Conservation (phyloP, 2,888 invertebrate species). For the Piscicola geometra region DNA sequence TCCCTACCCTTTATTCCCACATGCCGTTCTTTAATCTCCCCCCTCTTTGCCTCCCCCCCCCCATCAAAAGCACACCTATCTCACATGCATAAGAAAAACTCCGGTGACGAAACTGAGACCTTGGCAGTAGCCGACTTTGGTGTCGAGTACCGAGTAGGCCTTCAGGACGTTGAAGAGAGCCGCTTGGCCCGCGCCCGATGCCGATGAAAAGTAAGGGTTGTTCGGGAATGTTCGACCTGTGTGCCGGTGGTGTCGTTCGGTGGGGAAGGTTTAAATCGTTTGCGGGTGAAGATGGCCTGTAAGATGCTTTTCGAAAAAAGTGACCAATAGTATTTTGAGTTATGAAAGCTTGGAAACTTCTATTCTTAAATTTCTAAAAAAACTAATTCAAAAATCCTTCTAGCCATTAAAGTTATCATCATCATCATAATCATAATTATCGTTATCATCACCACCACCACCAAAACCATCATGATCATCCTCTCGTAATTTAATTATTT, state of each 20-base stretch:
- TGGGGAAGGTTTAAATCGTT: not conserved
- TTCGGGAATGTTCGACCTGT: conserved; percentile 83
- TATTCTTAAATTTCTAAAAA: conserved; percentile 1
- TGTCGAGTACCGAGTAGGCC: conserved; percentile 87
- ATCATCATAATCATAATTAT: no score
- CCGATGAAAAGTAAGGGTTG: conserved; percentile 85
- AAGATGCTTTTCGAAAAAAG: not conserved
- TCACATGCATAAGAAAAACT: conserved; percentile 82
- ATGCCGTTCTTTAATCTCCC: no score
- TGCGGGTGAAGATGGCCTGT: not conserved
- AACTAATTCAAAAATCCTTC: not conserved
- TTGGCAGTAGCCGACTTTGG: conserved; percentile 92
- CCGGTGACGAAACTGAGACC: conserved; percentile 93
- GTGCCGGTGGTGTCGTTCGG: not conserved
- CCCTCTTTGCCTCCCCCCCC: no score
- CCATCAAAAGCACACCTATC: no score
- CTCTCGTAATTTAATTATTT: not conserved
- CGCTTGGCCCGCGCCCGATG: conserved; percentile 85
- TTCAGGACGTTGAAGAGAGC: conserved; percentile 89
- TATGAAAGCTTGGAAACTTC: no score
- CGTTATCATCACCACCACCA: no score
- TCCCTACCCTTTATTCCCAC: no score
- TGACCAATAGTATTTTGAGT: not conserved
- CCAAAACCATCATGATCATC: not conserved
- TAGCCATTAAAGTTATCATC: not conserved